A percentile compares a stretch with the other conserved stretches of the same genome.
Conservation (phyloP, 2,888 invertebrate species). For the Sarcophaga caerulescens region DNA sequence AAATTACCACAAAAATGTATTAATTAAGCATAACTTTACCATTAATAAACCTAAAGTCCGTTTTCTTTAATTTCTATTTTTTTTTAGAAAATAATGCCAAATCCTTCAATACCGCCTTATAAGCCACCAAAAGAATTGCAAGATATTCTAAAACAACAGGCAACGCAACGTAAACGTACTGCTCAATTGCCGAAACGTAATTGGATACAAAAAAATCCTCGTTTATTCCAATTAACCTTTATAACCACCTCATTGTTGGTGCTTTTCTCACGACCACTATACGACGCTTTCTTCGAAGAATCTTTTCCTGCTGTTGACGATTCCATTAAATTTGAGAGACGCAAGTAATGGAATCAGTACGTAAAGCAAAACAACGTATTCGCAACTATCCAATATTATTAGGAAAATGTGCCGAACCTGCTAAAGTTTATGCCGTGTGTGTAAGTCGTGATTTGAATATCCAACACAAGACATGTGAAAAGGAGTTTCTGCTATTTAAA, state of each 20-base stretch:
- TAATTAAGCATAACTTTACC: too few species aligned
- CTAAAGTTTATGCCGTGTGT: slow-evolving; percentile 89
- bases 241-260: slow-evolving; percentile 82
- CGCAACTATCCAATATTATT: slow-evolving; percentile 88
- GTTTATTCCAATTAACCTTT: slow-evolving; percentile 83
- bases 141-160: slow-evolving; percentile 70
- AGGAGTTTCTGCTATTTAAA: slow-evolving; percentile 90
- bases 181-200: slow-evolving; percentile 82
- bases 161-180: slow-evolving; percentile 75
- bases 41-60: too few species aligned
- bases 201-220: slow-evolving; percentile 85
- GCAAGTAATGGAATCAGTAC: slow-evolving; percentile 88
- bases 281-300: slow-evolving; percentile 84
- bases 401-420: slow-evolving; percentile 87
- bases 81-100: slow-evolving; percentile 73
- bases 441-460: slow-evolving; percentile 88
- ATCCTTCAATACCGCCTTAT: slow-evolving; percentile 72
- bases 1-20: too few species aligned
- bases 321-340: slow-evolving; percentile 50
- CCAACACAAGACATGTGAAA: slow-evolving; percentile 87
- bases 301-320: slow-evolving; percentile 75
- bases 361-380: slow-evolving; percentile 87
- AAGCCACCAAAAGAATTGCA: slow-evolving; percentile 75
- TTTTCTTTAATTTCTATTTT: background rate
- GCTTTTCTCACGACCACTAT: slow-evolving; percentile 88